Evolutionary conservation across 2,888 invertebrate species (phyloP).

Genomic region (Hipparchia semele): DNA sequence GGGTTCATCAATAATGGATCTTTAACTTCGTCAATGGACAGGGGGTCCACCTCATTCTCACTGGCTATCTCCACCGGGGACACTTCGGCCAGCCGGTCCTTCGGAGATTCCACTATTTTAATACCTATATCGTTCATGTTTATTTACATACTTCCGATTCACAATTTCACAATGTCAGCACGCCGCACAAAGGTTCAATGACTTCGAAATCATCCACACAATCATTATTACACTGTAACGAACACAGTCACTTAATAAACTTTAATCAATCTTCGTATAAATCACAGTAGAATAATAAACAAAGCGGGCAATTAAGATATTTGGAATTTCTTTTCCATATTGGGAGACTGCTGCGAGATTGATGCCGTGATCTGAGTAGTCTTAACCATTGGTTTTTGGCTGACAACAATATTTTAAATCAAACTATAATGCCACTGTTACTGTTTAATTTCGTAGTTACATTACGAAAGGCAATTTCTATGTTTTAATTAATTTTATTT

Average conservation of each 20-base stretch:
- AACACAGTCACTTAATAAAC: slow-evolving; percentile 33
- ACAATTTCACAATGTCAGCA: slow-evolving; percentile 71
- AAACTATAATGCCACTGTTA: slow-evolving; percentile 17
- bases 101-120: slow-evolving; percentile 75
- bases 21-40: slow-evolving; percentile 64
- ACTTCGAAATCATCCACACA: slow-evolving; percentile 67
- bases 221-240: slow-evolving; percentile 48
- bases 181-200: slow-evolving; percentile 71
- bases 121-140: slow-evolving; percentile 81
- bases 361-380: slow-evolving; percentile 73
- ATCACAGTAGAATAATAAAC: slow-evolving; percentile 32
- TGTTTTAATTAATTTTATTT: slow-evolving; percentile 37
- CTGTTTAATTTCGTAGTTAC: slow-evolving; percentile 26
- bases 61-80: slow-evolving; percentile 56
- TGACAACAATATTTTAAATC: slow-evolving; percentile 39
- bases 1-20: slow-evolving; percentile 48
- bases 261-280: slow-evolving; percentile 34
- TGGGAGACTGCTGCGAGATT: slow-evolving; percentile 68
- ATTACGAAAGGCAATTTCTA: slow-evolving; percentile 28
- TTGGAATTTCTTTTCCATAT: slow-evolving; percentile 66
- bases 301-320: slow-evolving; percentile 48
- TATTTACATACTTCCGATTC: slow-evolving; percentile 80
- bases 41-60: slow-evolving; percentile 71
- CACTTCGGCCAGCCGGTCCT: slow-evolving; percentile 60
- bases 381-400: slow-evolving; percentile 58